These are phyloP conservation scores for Gambusia yucatana DNA, from an alignment of 2,797 vertebrate genomes.

Conservation along the genomic window DNA sequence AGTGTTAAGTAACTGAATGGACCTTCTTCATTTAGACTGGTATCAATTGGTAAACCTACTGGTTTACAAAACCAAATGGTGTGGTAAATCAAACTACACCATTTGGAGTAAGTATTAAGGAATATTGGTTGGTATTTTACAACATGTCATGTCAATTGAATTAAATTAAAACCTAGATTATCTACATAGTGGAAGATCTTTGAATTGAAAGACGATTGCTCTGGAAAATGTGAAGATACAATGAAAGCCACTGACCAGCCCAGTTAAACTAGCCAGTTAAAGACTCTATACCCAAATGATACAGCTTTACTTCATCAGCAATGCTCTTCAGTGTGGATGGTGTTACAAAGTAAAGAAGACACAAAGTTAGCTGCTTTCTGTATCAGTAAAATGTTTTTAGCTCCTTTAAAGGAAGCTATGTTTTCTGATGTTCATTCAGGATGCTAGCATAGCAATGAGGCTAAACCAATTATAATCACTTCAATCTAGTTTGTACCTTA, in stretches of 20 bases:
- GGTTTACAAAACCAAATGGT: no score
- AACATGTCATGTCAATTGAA: background rate
- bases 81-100: no score
- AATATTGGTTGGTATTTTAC: background rate
- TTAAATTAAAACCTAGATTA: background rate
- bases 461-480: background rate
- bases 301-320: background rate
- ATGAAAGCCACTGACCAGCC: background rate
- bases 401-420: background rate
- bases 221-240: background rate
- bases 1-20: background rate
- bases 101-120: no score
- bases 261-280: background rate
- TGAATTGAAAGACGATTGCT: background rate
- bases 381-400: background rate
- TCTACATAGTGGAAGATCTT: background rate
- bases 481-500: background rate
- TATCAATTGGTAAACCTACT: no score
- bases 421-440: background rate
- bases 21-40: background rate
- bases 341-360: background rate
- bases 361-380: background rate
- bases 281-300: background rate
- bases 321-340: background rate
- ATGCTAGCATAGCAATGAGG: background rate